Base-by-base conservation (phyloP, 2,797 vertebrate genomes). In the Enteromius fasciolatus region DNA sequence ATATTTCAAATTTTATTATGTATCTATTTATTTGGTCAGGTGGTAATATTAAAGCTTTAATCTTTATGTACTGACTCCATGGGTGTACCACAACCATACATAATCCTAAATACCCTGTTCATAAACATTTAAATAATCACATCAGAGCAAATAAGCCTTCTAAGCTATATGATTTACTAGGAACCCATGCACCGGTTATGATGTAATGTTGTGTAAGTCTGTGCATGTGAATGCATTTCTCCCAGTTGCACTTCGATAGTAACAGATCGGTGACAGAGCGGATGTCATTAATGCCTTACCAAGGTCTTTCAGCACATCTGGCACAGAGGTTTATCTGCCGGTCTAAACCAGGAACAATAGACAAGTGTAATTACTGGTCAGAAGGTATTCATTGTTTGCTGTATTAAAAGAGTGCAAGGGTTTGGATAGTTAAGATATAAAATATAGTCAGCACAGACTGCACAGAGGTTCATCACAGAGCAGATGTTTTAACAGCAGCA, bases 271-370 rank as follows among this genome's bases (percentile, higher is more conserved):
- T 52, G n/a, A 81, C 59, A 39, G 70, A 46, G 39, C 31, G 5
- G 59, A 75, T 81, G 70, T 54, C 9, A 75, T 81, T 59, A 81
- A 14, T 36, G 69, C 69, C n/a, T 74, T 81, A 74, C 23, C 6
- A 15, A 48, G 23, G 61, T 76, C 18, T 3, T 18, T 66, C 33
- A 18, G 61, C 61, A 76, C 72, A 82, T 82, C 80, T 82, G 72
- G 33, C 80, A 52, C 50, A 68, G 36, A 68, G 63, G 36, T 28
- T 81, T 25, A 67, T 67, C 78, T 23, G 28, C 9, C 52, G 3
- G 44, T 66, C 17, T 67, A 50, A 44, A 28, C 20, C 8, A 66
- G 17, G 10, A 67, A 67, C 46, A 52, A 50, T 28, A 20, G 46
- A 48, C 3, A 8, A 31, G 10, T 4, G 52, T 25, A 44, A 9